Evolutionary conservation across 2,113 vertebrate genomes (phyloP), one percentile per base, ranked within the genome.

Genomic region (Anolis carolinensis): DNA sequence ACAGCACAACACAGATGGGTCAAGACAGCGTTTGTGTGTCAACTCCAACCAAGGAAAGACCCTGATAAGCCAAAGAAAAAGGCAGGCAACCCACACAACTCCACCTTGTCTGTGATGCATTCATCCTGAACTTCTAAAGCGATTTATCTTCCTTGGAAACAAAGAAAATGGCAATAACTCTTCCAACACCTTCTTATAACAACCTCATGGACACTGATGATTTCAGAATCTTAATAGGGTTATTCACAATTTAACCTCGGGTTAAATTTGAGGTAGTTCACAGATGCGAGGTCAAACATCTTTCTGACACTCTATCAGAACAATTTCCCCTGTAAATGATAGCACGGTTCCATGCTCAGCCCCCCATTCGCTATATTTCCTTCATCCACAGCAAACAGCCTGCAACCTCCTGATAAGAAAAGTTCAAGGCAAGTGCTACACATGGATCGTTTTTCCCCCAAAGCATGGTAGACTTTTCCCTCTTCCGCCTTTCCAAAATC

Each of bases 161-260:
- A 50, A 27, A 25, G 23, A 18, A 6, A 34, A 11, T 27, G 34
- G n/a, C 18, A 59, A 39, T 16, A 6, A 5, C 77, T 81, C 7
- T 67, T 14, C 9, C 85, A 79, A 20, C 44, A 75, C 5, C 11
- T 81, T 81, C 68, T 79, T 78, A 62, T 89, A 65, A 73, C 1
- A n/a, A 65, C 87, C 34, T 30, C 23, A 75, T 44, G 39, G 39
- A 59, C 8, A 5, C 81, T 73, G 30, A 87, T 39, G 20, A 25
- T 88, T 84, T 80, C 78, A 73, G 32, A 52, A 76, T 34, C 20
- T 81, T 82, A 44, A 21, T 44, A 13, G 21, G 21, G n/a, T 84
- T 73, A 63, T 91, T 87, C 34, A 62, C 32, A 39, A 36, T 73
- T 76, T 88, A 77, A 87, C 55, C n/a, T n/a, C n/a, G n/a, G n/a